These are phyloP conservation scores for Nesoenas mayeri DNA, from an alignment of 2,113 vertebrate genomes.

Conservation along the genomic window DNA sequence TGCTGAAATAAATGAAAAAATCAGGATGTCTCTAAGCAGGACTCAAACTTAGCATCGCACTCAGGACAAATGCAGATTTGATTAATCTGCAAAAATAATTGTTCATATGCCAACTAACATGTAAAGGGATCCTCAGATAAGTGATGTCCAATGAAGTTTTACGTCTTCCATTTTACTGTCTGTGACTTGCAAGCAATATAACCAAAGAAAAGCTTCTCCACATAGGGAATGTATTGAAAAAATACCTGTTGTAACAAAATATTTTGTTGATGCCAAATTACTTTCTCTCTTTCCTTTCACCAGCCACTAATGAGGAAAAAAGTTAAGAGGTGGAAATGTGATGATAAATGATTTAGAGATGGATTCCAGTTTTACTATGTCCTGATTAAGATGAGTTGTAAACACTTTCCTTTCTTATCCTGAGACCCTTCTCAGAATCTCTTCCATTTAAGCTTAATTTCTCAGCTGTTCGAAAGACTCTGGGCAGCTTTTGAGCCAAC, in stretches of 20 bases:
- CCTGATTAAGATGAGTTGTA: neutral
- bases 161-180: neutral
- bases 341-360: neutral
- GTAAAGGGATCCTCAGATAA: neutral
- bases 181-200: neutral
- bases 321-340: neutral
- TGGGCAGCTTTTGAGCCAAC: neutral
- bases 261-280: neutral
- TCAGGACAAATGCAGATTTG: neutral
- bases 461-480: neutral
- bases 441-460: neutral
- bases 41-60: neutral
- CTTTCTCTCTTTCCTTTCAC: neutral
- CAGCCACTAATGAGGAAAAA: neutral
- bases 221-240: neutral
- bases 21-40: neutral
- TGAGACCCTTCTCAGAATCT: neutral
- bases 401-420: constrained; percentile 4
- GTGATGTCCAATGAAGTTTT: neutral
- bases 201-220: neutral
- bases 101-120: neutral
- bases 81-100: constrained; percentile 12
- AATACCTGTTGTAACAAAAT: neutral
- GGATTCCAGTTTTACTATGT: neutral
- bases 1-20: constrained; percentile 14